These are phyloP conservation scores for Ostrea edulis DNA, from an alignment of 1,140 invertebrate species.

Conservation along the genomic window DNA sequence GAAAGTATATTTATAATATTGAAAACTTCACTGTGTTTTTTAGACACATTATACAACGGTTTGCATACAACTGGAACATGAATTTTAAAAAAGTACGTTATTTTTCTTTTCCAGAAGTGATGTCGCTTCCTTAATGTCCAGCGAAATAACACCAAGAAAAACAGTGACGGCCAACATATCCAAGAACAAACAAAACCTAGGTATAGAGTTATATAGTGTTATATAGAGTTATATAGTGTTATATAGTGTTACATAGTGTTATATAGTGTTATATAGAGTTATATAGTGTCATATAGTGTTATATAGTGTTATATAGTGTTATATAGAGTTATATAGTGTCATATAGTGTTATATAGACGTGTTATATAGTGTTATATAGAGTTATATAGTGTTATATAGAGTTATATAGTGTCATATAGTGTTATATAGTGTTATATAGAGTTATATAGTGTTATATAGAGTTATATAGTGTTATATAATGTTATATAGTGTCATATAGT, in stretches of 20 bases:
- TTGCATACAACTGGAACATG: too few species aligned
- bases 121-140: background rate
- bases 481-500: too few species aligned
- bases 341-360: background rate
- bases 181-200: slow-evolving; percentile 17
- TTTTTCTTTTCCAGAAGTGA: background rate
- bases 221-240: too few species aligned
- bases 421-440: background rate
- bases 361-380: background rate
- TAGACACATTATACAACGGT: too few species aligned
- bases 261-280: background rate
- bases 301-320: background rate
- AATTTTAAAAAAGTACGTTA: too few species aligned
- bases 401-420: background rate
- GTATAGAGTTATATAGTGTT: background rate
- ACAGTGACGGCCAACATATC: slow-evolving; percentile 11
- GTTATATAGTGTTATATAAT: too few species aligned
- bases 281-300: too few species aligned
- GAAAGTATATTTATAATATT: too few species aligned
- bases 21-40: too few species aligned
- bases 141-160: background rate
- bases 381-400: background rate
- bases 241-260: too few species aligned
- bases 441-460: background rate
- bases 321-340: background rate